Evolutionary conservation across 2,888 invertebrate species (phyloP).

Genomic region (Dioctria linearis): DNA sequence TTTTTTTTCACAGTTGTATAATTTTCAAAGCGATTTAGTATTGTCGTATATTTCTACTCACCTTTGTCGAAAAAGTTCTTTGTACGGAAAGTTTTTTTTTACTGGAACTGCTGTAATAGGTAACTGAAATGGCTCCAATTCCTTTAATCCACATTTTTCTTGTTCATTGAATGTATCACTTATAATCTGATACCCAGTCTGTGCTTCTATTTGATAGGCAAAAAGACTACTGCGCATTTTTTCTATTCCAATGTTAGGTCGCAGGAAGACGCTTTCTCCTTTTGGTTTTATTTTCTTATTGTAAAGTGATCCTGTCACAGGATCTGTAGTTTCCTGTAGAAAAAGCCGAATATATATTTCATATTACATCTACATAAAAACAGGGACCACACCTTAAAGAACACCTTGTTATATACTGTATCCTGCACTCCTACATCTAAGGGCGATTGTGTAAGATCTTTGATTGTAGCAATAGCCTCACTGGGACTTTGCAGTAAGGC

Average conservation of each 20-base stretch:
- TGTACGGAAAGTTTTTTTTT: conserved; percentile 74
- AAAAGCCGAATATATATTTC: background rate
- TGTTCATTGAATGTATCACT: conserved; percentile 76
- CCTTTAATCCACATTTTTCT: conserved; percentile 77
- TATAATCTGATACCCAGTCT: conserved; percentile 76
- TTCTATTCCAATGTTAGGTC: conserved; percentile 73
- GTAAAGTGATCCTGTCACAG: conserved; percentile 73
- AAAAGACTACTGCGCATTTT: conserved; percentile 74
- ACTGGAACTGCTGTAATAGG: conserved; percentile 75
- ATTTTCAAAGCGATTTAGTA: no score
- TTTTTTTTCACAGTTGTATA: no score
- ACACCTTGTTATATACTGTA: conserved; percentile 75
- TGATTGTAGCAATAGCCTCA: conserved; percentile 73
- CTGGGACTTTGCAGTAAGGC: conserved; percentile 77
- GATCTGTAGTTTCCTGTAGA: conserved; percentile 73
- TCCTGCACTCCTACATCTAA: conserved; percentile 75
- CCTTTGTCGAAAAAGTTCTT: conserved; percentile 73
- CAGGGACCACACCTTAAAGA: conserved; percentile 71
- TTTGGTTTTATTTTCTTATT: conserved; percentile 74
- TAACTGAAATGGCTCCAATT: conserved; percentile 75
- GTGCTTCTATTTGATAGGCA: conserved; percentile 73
- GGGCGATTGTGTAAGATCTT: conserved; percentile 74
- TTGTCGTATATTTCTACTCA: no score
- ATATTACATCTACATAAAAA: background rate
- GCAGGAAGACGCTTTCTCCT: conserved; percentile 73